Base-by-base conservation (phyloP, 2,888 invertebrate genomes). In the Dynastes tityus region DNA sequence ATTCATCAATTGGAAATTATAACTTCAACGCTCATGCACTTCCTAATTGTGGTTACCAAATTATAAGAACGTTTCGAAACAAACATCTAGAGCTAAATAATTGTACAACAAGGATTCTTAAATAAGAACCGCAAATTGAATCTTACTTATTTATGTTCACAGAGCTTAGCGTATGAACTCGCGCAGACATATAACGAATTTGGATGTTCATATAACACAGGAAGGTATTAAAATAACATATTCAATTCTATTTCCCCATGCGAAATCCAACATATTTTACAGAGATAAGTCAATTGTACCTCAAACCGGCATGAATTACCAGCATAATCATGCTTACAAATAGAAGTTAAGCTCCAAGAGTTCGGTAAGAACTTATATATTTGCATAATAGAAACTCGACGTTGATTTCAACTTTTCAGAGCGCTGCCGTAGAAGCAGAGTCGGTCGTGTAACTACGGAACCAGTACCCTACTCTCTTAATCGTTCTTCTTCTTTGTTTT, bases 251-350 rank as follows among this genome's bases (percentile, higher is more conserved):
- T 45, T 45, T 45, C 45, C 45, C 11, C 11, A 45, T 45, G 45
- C 45, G 45, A 45, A 45, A 45, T 45, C 45, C 8, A 45, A 8
- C 6, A 45, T 45, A 45, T 45, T 45, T 45, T 45, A 37, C 37
- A 68, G 29, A 51, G 68, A 68, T 68, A 51, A 68, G 68, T 68
- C 68, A 45, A 75, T 79, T 74, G 67, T 77, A 71, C 77, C 67
- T 73, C 78, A 76, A 78, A 79, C 79, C 80, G 53, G 78, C 80
- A 78, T 81, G 79, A 80, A 80, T 81, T 80, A 79, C 81, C 78
- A 77, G 77, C 80, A 81, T 81, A 82, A 81, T 80, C 81, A 76
- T 81, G 79, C 78, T 77, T 76, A 80, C 79, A 82, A 82, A 82
- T 80, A 81, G 77, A 80, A 80, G 78, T 80, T 79, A 55, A 75